Base-by-base conservation (phyloP, 2,113 vertebrate genomes). In the Erpornis zantholeuca region DNA sequence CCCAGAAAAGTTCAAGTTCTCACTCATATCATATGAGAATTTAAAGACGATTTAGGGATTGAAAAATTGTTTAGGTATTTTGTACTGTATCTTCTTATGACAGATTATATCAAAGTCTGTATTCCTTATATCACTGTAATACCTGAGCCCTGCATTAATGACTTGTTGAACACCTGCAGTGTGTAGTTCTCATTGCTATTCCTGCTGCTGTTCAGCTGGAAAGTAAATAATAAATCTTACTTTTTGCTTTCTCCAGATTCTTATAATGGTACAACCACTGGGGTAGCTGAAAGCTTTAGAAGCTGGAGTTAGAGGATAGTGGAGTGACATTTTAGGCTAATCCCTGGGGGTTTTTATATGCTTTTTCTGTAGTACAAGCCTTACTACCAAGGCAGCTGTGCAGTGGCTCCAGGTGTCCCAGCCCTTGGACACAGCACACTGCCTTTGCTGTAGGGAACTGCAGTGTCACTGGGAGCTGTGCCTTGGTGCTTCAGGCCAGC, bases 351-450 rank as follows among this genome's bases (percentile, higher is more conserved):
- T 6, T 45, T 69, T 82, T 78, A 49, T 38, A 44, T 40, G 49
- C 33, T 52, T 61, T 70, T 45, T 22, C 28, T 38, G 36, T 38
- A 19, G 22, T 65, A 8, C 40, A 80, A 82, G 8, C 9, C 11
- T 49, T 71, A 0, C 25, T 27, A n/a, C 11, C 10, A 35, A 47
- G 40, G 23, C 33, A 86, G 45, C 25, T 68, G 19, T n/a, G 45
- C 64, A 36, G 29, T 71, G 52, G 53, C 27, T 82, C 23, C 47
- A 42, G 71, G 31, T 50, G 57, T 66, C 19, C 28, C 71, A 78
- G 10, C 20, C 36, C 20, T 38, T 5, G 28, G 38, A 8, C 5
- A 12, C 1, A 1, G 15, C 23, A 9, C 0, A 0, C 15, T 70
- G 21, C 45, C 12, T 25, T 92, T 0, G 0, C 31, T 53, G 21